These are phyloP conservation scores for Hipparchia sbordonii DNA, from an alignment of 2,888 invertebrate genomes.

Conservation along the genomic window DNA sequence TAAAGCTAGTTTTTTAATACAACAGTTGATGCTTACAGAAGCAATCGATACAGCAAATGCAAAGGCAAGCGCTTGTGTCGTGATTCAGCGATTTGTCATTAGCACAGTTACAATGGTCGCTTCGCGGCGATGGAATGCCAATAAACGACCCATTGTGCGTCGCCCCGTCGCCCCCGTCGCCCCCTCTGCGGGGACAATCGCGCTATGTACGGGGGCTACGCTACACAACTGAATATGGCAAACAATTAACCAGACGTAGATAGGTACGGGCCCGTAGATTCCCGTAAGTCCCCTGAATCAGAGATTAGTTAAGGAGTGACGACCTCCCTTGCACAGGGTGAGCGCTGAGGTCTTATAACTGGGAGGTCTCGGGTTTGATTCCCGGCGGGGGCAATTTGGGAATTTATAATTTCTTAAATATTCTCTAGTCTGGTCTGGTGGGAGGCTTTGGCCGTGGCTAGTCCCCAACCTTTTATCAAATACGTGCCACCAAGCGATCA, in stretches of 20 bases:
- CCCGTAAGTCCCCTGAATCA: neutral
- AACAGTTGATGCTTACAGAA: slow-evolving; percentile 1
- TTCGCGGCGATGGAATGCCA: slow-evolving; percentile 69
- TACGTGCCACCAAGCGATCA: too few relatives aligned
- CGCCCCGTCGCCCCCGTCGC: slow-evolving; percentile 36
- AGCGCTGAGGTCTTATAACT: too few relatives aligned
- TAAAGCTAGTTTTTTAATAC: neutral
- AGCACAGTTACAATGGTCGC: slow-evolving; percentile 65
- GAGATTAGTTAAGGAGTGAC: neutral
- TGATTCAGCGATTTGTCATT: slow-evolving; percentile 74
- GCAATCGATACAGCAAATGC: slow-evolving; percentile 35
- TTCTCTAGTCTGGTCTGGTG: too few relatives aligned
- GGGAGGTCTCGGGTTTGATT: too few relatives aligned
- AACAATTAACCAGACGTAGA: neutral
- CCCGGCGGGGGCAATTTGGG: too few relatives aligned
- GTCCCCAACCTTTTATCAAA: too few relatives aligned
- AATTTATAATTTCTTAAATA: too few relatives aligned
- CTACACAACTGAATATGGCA: neutral
- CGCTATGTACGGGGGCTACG: slow-evolving; percentile 43
- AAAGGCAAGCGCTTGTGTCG: slow-evolving; percentile 40
- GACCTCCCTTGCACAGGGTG: too few relatives aligned
- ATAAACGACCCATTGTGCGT: slow-evolving; percentile 67
- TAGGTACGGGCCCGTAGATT: neutral
- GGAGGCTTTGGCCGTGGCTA: too few relatives aligned
- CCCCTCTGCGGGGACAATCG: slow-evolving; percentile 50